A percentile compares a stretch with the other conserved stretches of the same genome.
These are phyloP conservation scores for Troilus luridus DNA, from an alignment of 2,888 invertebrate species.

Conservation along the genomic window DNA sequence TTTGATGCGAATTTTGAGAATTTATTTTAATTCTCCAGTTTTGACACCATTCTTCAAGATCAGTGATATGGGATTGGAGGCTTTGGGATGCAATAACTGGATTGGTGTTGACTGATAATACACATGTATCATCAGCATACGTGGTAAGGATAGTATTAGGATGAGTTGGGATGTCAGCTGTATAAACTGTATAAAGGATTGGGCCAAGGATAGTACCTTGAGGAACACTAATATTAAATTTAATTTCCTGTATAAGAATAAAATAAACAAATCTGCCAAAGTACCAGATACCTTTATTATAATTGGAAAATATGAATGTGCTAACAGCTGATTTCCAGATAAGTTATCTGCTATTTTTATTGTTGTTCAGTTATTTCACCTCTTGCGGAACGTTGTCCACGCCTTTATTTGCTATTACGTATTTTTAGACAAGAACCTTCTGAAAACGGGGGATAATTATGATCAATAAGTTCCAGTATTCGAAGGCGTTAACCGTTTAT, in stretches of 20 bases:
- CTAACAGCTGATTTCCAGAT: neutral
- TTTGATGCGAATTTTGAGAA: too few species aligned
- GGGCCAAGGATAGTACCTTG: too few species aligned
- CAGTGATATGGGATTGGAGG: too few species aligned
- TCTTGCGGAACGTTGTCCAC: neutral
- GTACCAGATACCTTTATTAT: neutral
- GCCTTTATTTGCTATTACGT: neutral
- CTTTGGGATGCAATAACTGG: too few species aligned
- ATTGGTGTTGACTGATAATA: too few species aligned
- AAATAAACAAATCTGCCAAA: neutral
- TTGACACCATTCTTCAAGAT: too few species aligned
- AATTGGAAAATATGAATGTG: neutral
- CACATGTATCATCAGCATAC: too few species aligned
- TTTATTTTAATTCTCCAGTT: too few species aligned
- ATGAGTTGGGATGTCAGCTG: too few species aligned
- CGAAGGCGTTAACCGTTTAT: too few species aligned
- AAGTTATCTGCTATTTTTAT: neutral
- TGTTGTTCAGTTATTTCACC: neutral
- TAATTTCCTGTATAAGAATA: neutral
- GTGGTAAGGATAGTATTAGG: too few species aligned
- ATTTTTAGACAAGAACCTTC: neutral
- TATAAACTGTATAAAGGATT: too few species aligned
- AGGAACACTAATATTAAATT: neutral
- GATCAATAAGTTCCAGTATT: neutral
- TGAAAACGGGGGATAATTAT: neutral